phyloP scores from a whole-genome alignment of 2,797 vertebrate genomes.

The Saxicola maurus region DNA sequence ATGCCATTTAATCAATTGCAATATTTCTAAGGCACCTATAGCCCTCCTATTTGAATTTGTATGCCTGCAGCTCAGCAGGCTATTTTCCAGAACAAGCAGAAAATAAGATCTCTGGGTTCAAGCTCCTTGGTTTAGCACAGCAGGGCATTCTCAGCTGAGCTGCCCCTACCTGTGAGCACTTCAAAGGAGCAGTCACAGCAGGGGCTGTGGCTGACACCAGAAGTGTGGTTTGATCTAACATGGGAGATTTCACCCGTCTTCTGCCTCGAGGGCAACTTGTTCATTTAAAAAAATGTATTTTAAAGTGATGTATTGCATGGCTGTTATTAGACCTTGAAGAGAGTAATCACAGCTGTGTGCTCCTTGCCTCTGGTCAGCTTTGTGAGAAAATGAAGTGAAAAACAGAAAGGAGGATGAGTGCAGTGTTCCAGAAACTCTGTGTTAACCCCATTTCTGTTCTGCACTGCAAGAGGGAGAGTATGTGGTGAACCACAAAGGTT shows the following conservation, averaged over 20 bases:
- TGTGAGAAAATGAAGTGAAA: constrained; percentile 4
- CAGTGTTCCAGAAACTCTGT: neutral
- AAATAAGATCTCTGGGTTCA: neutral
- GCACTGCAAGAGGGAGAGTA: accelerated
- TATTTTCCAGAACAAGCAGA: constrained; percentile 3
- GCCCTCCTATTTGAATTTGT: neutral
- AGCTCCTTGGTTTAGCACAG: constrained; percentile 9
- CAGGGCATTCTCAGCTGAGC: neutral
- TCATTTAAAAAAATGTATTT: constrained; percentile 17
- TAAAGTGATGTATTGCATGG: neutral
- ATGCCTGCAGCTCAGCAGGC: neutral
- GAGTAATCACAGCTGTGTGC: neutral
- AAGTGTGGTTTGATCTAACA: neutral
- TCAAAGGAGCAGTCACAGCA: constrained; percentile 25
- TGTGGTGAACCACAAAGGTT: neutral
- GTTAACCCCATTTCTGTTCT: neutral
- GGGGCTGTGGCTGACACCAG: neutral
- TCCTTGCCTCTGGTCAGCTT: constrained; percentile 16
- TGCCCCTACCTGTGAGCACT: constrained; percentile 1
- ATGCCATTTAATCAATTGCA: neutral
- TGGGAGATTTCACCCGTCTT: neutral
- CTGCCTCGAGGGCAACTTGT: constrained; percentile 1
- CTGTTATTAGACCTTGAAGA: constrained; percentile 24
- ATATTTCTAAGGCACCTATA: neutral
- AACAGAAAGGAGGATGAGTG: neutral